Base-by-base conservation (phyloP, 2,888 invertebrate genomes). In the Drosophila emarginata region DNA sequence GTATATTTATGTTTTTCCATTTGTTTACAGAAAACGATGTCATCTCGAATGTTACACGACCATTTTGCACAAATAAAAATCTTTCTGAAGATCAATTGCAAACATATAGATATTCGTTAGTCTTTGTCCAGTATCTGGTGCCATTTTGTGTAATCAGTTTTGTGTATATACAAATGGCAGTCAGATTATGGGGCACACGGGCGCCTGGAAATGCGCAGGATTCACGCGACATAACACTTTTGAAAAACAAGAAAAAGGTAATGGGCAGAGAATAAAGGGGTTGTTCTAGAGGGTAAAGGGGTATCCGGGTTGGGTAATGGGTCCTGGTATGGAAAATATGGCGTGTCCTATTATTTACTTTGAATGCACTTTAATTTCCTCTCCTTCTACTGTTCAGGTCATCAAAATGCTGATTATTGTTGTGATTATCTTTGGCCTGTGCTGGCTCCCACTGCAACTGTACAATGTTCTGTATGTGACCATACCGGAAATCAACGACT, bases 391-490 rank as follows among this genome's bases (percentile, higher is more conserved):
- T 69, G 68, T 72, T 37, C 75, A 97, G 97, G 96, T 97, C 76
- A 96, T 97, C 89, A 97, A 97, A 93, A 97, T 97, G 97, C 92
- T 97, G 90, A 96, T 96, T 53, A 94, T 96, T 63, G 96, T 97
- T 18, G 97, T 97, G 23, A 94, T 95, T 5, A 93, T 97, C 9
- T 97, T 96, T 88, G 96, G 96, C 0, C 89, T 96, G 0, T 97
- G 96, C 90, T 97, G 97, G 97, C 92, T 97, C 37, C 97, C 97
- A 0, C 92, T 96, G 36, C 96, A 96, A 88, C 94, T 94, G 66
- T 96, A 96, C 89, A 94, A 96, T 89, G 93, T 96, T 61, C 92
- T 96, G 28, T 94, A 95, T 85, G 95, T 95, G 12, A 94, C 95
- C 65, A 94, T 94, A 81, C 94, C 95, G 39, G 92, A 93, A 77